Conservation (phyloP, 2,888 invertebrate genomes). For the Desoria tigrina region DNA sequence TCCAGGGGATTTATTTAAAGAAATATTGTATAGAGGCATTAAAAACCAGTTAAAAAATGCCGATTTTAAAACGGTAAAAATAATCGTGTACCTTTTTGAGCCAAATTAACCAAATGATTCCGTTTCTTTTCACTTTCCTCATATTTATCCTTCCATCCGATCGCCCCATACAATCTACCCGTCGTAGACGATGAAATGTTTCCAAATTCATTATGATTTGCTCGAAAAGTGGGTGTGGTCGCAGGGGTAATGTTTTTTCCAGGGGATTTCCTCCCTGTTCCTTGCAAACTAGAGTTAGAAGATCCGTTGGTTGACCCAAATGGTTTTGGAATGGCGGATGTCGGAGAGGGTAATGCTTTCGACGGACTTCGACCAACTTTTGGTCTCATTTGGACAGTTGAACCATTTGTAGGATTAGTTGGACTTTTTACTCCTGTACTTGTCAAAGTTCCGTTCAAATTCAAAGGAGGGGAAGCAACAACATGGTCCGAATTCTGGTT, state of each 20-base stretch:
- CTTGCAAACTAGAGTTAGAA: background rate
- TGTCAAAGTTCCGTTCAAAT: background rate
- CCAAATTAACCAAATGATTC: conserved; percentile 67
- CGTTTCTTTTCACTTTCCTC: conserved; percentile 71
- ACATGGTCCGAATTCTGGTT: too few species aligned
- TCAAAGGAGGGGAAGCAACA: background rate
- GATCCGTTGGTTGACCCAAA: conserved; percentile 1
- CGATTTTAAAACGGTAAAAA: too few species aligned
- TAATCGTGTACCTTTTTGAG: conserved; percentile 76
- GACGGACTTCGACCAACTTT: conserved; percentile 17
- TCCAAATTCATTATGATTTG: background rate
- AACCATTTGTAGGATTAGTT: too few species aligned
- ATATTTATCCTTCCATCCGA: conserved; percentile 67
- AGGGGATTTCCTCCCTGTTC: conserved; percentile 9
- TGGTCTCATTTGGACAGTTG: background rate
- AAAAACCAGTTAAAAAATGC: too few species aligned
- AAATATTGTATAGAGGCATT: too few species aligned
- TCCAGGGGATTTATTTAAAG: too few species aligned
- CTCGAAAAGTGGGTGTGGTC: conserved; percentile 24
- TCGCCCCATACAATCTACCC: conserved; percentile 38
- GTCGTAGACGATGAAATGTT: conserved; percentile 8
- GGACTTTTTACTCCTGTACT: background rate
- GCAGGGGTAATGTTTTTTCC: conserved; percentile 12
- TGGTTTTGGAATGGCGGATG: conserved; percentile 31
- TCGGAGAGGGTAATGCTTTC: conserved; percentile 20